phyloP scores from a whole-genome alignment of 2,888 invertebrate genomes.

The Rotaria sp. region DNA sequence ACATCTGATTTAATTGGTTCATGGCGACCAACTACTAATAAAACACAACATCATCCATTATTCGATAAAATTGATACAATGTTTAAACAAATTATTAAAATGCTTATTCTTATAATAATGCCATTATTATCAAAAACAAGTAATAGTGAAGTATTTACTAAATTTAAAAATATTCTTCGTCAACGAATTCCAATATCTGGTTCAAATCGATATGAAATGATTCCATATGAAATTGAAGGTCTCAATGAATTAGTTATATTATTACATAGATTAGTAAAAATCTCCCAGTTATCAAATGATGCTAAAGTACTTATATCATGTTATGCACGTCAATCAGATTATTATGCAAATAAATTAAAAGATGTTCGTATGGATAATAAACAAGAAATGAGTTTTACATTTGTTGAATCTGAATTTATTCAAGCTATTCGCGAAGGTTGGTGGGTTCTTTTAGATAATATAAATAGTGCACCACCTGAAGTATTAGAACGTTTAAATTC shows the following conservation, averaged over 20 bases:
- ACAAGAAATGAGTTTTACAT: neutral
- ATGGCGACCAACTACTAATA: neutral
- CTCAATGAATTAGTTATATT: neutral
- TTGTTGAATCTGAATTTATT: constrained; percentile 11
- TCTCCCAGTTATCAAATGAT: neutral
- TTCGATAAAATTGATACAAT: neutral
- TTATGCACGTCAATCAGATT: neutral
- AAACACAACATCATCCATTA: neutral
- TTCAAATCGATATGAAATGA: too few relatives aligned
- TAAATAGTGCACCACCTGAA: constrained; percentile 4
- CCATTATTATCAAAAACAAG: neutral
- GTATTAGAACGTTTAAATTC: neutral
- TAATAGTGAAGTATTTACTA: neutral
- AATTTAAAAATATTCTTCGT: neutral
- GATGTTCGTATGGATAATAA: neutral
- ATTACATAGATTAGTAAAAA: neutral
- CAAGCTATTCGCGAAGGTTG: constrained; percentile 1
- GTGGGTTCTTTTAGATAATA: neutral
- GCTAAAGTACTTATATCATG: neutral
- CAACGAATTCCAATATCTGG: too few relatives aligned
- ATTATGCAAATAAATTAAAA: neutral
- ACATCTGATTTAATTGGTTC: constrained; percentile 1
- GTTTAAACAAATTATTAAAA: neutral
- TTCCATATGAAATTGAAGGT: neutral
- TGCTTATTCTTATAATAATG: neutral